Percentiles rank a stretch among this genome's conserved stretches.
These are phyloP conservation scores for Sorex araneus DNA, from an alignment of 2,113 vertebrate species.

Conservation along the genomic window DNA sequence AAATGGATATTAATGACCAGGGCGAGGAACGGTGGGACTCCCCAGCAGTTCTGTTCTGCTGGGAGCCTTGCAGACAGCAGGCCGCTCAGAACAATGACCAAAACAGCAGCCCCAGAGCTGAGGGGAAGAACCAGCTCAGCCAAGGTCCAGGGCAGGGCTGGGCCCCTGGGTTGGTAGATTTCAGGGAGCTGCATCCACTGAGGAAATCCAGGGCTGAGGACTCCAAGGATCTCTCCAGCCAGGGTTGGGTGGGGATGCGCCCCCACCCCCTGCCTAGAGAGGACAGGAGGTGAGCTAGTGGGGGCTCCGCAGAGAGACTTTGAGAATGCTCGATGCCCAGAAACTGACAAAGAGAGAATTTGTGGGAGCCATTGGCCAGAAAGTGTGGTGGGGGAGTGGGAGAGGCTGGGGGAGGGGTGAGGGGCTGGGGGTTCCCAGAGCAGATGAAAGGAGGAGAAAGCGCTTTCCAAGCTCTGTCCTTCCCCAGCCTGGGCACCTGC, in stretches of 20 bases:
- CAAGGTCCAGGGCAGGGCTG: background rate
- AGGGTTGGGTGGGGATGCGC: background rate
- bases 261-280: background rate
- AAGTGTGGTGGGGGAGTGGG: background rate
- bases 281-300: too few relatives aligned
- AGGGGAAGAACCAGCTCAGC: background rate
- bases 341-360: background rate
- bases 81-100: background rate
- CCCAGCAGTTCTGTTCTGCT: background rate
- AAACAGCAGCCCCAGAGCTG: background rate
- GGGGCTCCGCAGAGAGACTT: too few relatives aligned
- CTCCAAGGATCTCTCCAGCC: too few relatives aligned
- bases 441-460: too few relatives aligned
- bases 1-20: conserved; percentile 60
- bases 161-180: background rate
- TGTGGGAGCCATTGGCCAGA: background rate
- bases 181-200: background rate
- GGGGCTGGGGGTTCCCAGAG: background rate
- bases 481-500: background rate
- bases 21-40: background rate
- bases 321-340: too few relatives aligned
- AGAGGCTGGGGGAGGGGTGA: too few relatives aligned
- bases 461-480: background rate
- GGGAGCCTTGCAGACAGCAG: too few relatives aligned
- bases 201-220: too few relatives aligned